Percentiles rank a stretch among this genome's conserved stretches.
Conservation (phyloP, 2,113 vertebrate genomes). For the Laticauda colubrina region DNA sequence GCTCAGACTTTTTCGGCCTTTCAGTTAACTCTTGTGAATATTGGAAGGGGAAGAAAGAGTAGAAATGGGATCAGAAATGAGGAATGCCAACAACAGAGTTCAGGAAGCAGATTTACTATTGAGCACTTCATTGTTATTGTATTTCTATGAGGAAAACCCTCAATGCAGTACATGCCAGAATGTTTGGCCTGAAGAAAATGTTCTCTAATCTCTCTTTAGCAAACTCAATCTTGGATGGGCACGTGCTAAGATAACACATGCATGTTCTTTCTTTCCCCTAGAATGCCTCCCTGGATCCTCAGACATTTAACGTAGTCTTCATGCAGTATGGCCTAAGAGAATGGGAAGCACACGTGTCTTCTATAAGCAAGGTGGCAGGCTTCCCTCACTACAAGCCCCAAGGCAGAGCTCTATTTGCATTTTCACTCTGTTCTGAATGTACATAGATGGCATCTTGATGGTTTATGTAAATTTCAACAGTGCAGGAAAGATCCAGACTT, state of each 20-base stretch:
- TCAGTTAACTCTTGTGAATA: background rate
- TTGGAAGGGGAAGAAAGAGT: background rate
- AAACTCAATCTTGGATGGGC: background rate
- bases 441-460: background rate
- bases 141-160: background rate
- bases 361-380: background rate
- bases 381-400: background rate
- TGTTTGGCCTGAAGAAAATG: background rate
- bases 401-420: slow-evolving; percentile 3
- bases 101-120: background rate
- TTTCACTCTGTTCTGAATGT: background rate
- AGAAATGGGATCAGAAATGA: background rate
- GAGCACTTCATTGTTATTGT: background rate
- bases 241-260: background rate
- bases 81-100: background rate
- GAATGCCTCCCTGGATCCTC: background rate
- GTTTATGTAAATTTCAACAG: background rate
- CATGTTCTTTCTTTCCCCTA: background rate
- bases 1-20: background rate
- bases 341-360: background rate
- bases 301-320: background rate
- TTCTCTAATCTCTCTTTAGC: background rate
- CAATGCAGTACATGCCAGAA: background rate
- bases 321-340: background rate
- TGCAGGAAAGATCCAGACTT: background rate